Base-by-base conservation (phyloP, 1,140 invertebrate species). In the Drosophila seguyi region DNA sequence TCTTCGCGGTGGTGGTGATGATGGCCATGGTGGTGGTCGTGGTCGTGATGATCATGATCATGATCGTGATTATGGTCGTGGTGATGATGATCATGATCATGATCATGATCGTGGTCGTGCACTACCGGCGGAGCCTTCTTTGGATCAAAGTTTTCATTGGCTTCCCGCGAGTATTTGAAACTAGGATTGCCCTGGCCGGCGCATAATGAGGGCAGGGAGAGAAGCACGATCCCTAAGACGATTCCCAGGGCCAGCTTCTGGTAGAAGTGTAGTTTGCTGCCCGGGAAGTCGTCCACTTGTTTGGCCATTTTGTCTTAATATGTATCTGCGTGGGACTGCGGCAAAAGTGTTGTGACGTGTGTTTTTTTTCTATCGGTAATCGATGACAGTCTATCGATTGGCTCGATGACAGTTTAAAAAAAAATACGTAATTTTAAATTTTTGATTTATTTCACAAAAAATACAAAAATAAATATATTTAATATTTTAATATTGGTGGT, bases 131-230 rank as follows among this genome's bases (percentile, higher is more conserved):
- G 67, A 34, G 77, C 67, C 27, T 71, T 59, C 36, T 80, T 73
- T 5, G 78, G 29, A 72, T 93, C 63, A 53, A 93, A 85, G 52
- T 91, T 86, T 68, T 94, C 93, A 85, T 97, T 97, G 2, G 96
- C 96, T 91, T 95, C 93, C 82, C 93, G 94, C 1, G 95, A 95
- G 93, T 97, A 97, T 86, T 96, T 97, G 91, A 95, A 97, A 59
- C 95, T 93, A 8, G 96, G 94, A 39, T 93, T 79, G 67, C 77
- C 79, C 53, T 93, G 85, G 27, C 82, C 75, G 18, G 59, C 55
- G 44, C 86, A 91, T 53, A 91, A 39, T 16, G 73, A 36, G 18
- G 91, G 91, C 22, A 92, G 57, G 16, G 91, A 91, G 8, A 92
- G 67, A 16, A 92, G 31, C 29, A 92, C 72, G 11, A 39, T 84